Percentiles rank a stretch among this genome's conserved stretches.
These are phyloP conservation scores for Euura saliciscinereae DNA, from an alignment of 1,140 invertebrate genomes.

Conservation along the genomic window DNA sequence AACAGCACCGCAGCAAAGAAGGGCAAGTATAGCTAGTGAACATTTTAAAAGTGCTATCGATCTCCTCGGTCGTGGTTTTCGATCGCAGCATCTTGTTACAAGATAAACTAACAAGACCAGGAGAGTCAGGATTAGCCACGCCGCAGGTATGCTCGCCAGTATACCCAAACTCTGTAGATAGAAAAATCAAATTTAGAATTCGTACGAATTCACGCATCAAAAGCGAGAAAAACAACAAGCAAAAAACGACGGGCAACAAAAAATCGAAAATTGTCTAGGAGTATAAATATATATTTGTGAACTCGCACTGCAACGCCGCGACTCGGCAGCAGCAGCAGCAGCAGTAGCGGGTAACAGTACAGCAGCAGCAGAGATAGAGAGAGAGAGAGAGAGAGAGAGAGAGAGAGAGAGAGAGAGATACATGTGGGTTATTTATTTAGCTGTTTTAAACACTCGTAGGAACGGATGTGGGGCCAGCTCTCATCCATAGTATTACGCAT, in stretches of 20 bases:
- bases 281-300: background rate
- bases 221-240: constrained; percentile 17
- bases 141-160: constrained; percentile 86
- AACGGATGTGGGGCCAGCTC: background rate
- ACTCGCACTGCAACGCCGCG: too few relatives aligned
- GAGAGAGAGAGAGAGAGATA: constrained; percentile 16
- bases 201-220: too few relatives aligned
- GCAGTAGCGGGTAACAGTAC: too few relatives aligned
- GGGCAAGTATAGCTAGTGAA: constrained; percentile 80
- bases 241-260: constrained; percentile 12
- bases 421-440: constrained; percentile 13
- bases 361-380: background rate
- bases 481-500: background rate
- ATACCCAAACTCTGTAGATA: constrained; percentile 85
- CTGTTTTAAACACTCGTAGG: background rate
- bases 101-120: constrained; percentile 88
- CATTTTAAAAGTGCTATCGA: constrained; percentile 86
- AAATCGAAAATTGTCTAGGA: background rate
- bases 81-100: constrained; percentile 91
- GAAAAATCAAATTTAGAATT: constrained; percentile 26
- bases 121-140: constrained; percentile 87
- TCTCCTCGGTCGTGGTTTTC: constrained; percentile 82
- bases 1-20: constrained; percentile 81
- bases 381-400: constrained; percentile 13
- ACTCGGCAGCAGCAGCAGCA: too few relatives aligned